These are phyloP conservation scores for Cryptus armator DNA, from an alignment of 2,888 invertebrate genomes.

Conservation along the genomic window DNA sequence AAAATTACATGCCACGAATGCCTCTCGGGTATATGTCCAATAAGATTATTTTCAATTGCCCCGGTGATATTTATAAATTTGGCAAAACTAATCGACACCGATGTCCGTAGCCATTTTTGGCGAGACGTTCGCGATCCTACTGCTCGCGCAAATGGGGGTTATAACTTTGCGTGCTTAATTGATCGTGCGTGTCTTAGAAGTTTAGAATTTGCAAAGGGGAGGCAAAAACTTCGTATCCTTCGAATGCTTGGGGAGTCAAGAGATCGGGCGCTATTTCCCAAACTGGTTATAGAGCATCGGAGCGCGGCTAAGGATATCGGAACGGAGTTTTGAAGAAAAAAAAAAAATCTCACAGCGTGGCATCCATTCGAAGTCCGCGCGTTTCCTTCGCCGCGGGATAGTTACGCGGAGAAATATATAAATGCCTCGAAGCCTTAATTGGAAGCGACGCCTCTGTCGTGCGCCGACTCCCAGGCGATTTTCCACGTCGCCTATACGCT, in stretches of 20 bases:
- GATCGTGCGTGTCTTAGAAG: conserved; percentile 21
- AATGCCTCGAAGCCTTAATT: conserved; percentile 68
- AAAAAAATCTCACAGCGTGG: conserved; percentile 1
- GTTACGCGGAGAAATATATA: conserved; percentile 55
- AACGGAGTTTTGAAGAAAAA: conserved; percentile 1
- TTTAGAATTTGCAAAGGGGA: neutral
- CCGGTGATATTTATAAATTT: conserved; percentile 12
- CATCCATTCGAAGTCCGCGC: conserved; percentile 42
- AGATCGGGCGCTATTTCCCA: neutral
- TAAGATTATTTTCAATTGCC: neutral
- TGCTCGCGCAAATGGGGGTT: neutral
- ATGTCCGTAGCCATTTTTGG: conserved; percentile 15
- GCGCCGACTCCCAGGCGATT: conserved; percentile 11
- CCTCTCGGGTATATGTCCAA: neutral
- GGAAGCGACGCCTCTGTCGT: conserved; percentile 59
- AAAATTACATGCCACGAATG: conserved; percentile 22
- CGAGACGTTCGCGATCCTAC: neutral
- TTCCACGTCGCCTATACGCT: neutral
- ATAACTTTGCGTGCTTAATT: conserved; percentile 27
- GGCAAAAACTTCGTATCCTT: neutral
- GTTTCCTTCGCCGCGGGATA: conserved; percentile 24
- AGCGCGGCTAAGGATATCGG: neutral
- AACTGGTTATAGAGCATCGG: conserved; percentile 11
- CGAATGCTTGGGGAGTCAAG: conserved; percentile 14
- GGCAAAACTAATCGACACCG: neutral